phyloP scores from a whole-genome alignment of 2,888 invertebrate species.

The Agrotis puta region DNA sequence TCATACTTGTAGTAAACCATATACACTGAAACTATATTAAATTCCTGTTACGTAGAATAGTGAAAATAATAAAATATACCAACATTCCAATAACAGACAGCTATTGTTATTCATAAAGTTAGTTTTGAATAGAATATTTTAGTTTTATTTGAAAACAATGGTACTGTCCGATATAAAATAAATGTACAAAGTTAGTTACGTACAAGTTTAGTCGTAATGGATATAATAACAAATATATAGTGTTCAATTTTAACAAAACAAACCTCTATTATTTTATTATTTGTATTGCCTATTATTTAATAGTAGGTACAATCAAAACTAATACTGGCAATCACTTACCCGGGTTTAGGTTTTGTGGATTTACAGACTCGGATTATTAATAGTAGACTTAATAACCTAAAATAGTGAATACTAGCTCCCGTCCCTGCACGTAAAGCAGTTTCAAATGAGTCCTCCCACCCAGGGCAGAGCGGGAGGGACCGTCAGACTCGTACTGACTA shows the following conservation, averaged over 20 bases:
- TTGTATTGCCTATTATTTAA: slow-evolving; percentile 7
- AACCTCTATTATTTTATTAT: slow-evolving; percentile 6
- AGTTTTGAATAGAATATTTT: slow-evolving; percentile 27
- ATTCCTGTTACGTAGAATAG: background rate
- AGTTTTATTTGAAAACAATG: slow-evolving; percentile 9
- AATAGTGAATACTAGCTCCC: too few relatives aligned
- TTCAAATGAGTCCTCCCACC: too few relatives aligned
- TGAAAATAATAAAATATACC: background rate
- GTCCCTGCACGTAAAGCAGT: too few relatives aligned
- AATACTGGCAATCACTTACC: background rate
- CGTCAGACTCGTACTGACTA: too few relatives aligned
- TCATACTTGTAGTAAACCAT: background rate
- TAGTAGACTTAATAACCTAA: too few relatives aligned
- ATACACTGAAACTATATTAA: background rate
- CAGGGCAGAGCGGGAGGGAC: too few relatives aligned
- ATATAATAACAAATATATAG: slow-evolving; percentile 20
- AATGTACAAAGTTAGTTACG: slow-evolving; percentile 20
- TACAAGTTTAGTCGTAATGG: slow-evolving; percentile 23
- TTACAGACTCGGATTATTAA: too few relatives aligned
- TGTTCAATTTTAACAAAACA: slow-evolving; percentile 17
- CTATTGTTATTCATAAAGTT: background rate
- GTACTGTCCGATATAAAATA: slow-evolving; percentile 18
- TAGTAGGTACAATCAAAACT: background rate
- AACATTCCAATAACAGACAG: background rate
- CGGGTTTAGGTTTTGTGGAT: too few relatives aligned